Conservation (phyloP, 2,888 invertebrate species). For the Coelinius sp. region DNA sequence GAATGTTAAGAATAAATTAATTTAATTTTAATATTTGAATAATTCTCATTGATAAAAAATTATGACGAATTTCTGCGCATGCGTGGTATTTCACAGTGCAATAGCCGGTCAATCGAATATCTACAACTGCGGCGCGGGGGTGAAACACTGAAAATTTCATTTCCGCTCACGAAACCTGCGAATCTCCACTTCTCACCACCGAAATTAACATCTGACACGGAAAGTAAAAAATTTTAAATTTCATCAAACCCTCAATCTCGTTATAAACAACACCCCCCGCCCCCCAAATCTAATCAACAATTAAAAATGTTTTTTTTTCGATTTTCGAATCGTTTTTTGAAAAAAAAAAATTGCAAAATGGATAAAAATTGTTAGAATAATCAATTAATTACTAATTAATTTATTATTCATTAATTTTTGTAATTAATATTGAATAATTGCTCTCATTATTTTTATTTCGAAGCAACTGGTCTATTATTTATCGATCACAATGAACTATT, state of each 20-base stretch:
- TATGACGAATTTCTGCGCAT: constrained; percentile 31
- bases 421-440: not conserved
- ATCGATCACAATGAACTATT: not conserved
- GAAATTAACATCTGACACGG: not conserved
- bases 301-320: too few relatives aligned
- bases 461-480: not conserved
- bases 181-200: not conserved
- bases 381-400: too few relatives aligned
- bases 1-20: too few relatives aligned
- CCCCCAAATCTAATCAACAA: too few relatives aligned
- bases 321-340: too few relatives aligned
- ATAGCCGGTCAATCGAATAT: constrained; percentile 56
- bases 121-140: too few relatives aligned
- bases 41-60: not conserved
- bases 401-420: too few relatives aligned
- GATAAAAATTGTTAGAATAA: too few relatives aligned
- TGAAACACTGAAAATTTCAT: constrained; percentile 34
- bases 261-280: too few relatives aligned
- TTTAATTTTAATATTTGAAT: not conserved
- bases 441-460: not conserved
- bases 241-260: not conserved
- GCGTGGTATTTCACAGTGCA: constrained; percentile 40
- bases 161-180: not conserved
- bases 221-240: not conserved
- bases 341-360: too few relatives aligned